Base-by-base conservation (phyloP, 2,113 vertebrate species). In the Aspiorhynchus laticeps region DNA sequence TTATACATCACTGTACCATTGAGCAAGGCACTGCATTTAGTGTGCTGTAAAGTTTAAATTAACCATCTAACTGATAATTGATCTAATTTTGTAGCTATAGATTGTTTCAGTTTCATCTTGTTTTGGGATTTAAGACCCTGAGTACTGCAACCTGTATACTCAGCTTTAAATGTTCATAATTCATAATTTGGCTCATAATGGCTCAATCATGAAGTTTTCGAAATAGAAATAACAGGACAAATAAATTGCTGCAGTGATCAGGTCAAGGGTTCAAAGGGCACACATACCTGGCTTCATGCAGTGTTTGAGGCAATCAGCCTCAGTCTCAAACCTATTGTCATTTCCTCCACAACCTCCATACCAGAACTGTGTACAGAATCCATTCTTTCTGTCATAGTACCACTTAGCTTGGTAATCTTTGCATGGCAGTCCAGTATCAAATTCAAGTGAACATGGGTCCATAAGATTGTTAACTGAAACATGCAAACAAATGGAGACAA, bases 391-490 rank as follows among this genome's bases (percentile, higher is more conserved):
- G 94, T 96, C 95, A 97, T 94, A 96, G 95, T 95, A 96, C 95
- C 96, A 97, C 91, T 95, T 96, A 96, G 94, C 94, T 93, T 95
- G 92, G 96, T 94, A 95, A 87, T 96, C 96, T 95, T 96, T 95
- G 94, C 96, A 96, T 77, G 93, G 94, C 85, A 92, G 93, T 94
- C 96, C 96, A 91, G 93, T 91, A 90, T 96, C 95, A 96, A 93
- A 95, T 91, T 96, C 96, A 96, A 95, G 94, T 88, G 95, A 95
- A 93, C 95, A 97, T 92, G 95, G 92, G 93, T 95, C 96, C 95
- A 95, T 93, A 91, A 91, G 87, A 56, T 89, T 89, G 89, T 92
- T 94, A 87, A 91, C 92, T 93, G 91, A 86, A 95, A 93, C 93
- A 92, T 94, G 94, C 94, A 88, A 88, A 85, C 85, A 88, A 71